A percentile compares a stretch with the other conserved stretches of the same genome.
These are phyloP conservation scores for Pseudocheirus occidentalis DNA, from an alignment of 2,797 vertebrate genomes.

Conservation along the genomic window DNA sequence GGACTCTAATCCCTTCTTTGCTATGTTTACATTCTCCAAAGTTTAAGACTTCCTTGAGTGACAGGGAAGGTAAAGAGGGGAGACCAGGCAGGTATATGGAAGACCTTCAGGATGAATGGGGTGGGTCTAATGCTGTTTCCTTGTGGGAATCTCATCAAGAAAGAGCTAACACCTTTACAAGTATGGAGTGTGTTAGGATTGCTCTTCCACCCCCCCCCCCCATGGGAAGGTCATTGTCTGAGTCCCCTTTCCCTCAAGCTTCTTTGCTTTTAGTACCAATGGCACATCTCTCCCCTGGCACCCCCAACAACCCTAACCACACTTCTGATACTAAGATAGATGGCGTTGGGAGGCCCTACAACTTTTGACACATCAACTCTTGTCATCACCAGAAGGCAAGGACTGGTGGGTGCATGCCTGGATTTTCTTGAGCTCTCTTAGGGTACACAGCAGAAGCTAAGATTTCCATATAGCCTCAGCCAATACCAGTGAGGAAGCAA, in stretches of 20 bases:
- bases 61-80: background rate
- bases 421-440: background rate
- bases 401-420: background rate
- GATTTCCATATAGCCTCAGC: background rate
- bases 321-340: background rate
- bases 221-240: background rate
- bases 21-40: conserved; percentile 8
- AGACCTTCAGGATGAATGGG: background rate
- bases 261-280: background rate
- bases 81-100: background rate
- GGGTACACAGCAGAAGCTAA: background rate
- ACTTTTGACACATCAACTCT: background rate
- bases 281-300: background rate
- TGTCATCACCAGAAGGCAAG: background rate
- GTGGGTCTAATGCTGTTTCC: background rate
- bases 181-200: background rate
- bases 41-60: background rate
- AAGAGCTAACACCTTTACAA: background rate
- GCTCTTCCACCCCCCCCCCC: conserved; percentile 18
- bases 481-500: background rate
- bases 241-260: background rate
- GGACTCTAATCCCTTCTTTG: background rate
- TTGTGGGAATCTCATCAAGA: conserved; percentile 4
- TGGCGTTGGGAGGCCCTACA: background rate
- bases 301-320: background rate